Evolutionary conservation across 2,888 invertebrate genomes (phyloP).

Genomic region (Caenorhabditis sp.): DNA sequence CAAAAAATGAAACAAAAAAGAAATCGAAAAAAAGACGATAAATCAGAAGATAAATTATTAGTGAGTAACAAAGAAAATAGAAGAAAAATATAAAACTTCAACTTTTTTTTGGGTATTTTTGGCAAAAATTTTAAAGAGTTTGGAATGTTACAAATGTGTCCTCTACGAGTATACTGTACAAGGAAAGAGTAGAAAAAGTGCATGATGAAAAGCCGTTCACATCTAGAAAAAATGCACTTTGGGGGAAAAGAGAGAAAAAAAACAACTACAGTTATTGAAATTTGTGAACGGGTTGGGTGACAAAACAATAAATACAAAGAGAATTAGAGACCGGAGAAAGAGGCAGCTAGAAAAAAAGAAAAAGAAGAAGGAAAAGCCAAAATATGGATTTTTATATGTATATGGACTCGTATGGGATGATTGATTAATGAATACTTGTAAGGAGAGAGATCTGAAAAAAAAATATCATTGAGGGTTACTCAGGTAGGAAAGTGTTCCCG

Average conservation of each 20-base stretch:
- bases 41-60: too few relatives aligned
- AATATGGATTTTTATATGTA: not conserved
- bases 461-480: too few relatives aligned
- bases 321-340: conserved; percentile 9
- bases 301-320: conserved; percentile 21
- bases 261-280: conserved; percentile 4
- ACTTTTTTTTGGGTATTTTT: not conserved
- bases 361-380: conserved; percentile 9
- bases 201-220: not conserved
- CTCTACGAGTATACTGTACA: not conserved
- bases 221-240: not conserved
- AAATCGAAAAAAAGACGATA: too few relatives aligned
- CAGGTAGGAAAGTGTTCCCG: too few relatives aligned
- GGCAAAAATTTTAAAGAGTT: too few relatives aligned
- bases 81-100: not conserved
- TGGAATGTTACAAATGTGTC: too few relatives aligned
- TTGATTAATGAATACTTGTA: too few relatives aligned
- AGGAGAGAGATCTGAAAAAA: too few relatives aligned
- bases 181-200: not conserved
- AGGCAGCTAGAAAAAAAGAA: conserved; percentile 1
- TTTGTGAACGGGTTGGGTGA: conserved; percentile 10
- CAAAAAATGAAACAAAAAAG: too few relatives aligned
- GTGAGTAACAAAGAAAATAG: not conserved
- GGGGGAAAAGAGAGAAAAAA: not conserved
- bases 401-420: too few relatives aligned